These are phyloP conservation scores for Octomys mimax DNA, from an alignment of 2,797 vertebrate species.

Conservation along the genomic window DNA sequence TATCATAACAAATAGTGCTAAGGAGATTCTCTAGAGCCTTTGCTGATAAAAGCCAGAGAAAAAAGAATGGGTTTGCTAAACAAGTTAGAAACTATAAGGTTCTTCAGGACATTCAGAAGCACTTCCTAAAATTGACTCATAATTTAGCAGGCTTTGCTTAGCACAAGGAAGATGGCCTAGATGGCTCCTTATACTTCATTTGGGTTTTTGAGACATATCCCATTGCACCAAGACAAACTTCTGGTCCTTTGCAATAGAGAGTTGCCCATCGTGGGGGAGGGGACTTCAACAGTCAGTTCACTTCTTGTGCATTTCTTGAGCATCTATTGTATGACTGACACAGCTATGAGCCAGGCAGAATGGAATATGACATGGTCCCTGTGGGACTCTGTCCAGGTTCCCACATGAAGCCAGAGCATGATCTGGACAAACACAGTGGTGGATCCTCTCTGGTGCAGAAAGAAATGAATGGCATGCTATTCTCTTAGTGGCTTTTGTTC, in stretches of 20 bases:
- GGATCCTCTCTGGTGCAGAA: constrained; percentile 20
- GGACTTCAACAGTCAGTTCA: background rate
- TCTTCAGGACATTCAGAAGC: constrained; percentile 35
- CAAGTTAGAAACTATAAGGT: background rate
- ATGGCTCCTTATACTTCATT: background rate
- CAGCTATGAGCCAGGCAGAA: background rate
- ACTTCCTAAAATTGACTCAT: background rate
- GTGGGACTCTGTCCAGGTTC: background rate
- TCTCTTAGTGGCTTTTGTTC: constrained; percentile 15
- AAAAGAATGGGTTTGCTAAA: background rate
- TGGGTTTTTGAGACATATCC: background rate
- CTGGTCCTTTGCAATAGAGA: background rate
- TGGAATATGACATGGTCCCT: background rate
- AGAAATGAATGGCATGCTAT: background rate
- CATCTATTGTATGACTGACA: background rate
- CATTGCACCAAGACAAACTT: background rate
- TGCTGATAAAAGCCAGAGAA: background rate
- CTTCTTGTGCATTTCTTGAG: constrained; percentile 24
- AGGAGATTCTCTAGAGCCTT: constrained; percentile 38
- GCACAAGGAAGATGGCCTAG: background rate
- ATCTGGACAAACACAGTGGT: background rate
- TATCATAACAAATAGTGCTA: background rate
- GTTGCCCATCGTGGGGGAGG: background rate
- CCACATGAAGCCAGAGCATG: background rate
- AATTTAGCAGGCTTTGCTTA: constrained; percentile 8